Evolutionary conservation across 1,140 invertebrate genomes (phyloP).

Genomic region (Listronotus oregonensis): DNA sequence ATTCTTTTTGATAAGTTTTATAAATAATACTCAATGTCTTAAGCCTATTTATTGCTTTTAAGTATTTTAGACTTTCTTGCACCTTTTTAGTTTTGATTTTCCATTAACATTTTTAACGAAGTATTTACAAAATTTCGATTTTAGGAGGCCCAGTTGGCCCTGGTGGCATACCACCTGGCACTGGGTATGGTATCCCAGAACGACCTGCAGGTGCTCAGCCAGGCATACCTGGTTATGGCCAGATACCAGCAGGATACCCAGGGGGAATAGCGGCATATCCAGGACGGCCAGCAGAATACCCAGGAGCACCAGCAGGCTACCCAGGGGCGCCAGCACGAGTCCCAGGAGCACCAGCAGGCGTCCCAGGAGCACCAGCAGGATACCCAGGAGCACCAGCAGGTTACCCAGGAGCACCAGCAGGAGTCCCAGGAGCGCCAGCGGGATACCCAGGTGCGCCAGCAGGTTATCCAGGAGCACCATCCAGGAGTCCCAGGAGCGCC

Average conservation of each 20-base stretch:
- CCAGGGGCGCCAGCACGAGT: not conserved
- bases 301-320: not conserved
- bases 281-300: not conserved
- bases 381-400: not conserved
- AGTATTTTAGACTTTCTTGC: too few species aligned
- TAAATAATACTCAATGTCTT: too few species aligned
- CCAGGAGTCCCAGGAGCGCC: conserved; percentile 9
- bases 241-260: not conserved
- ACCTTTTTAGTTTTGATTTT: too few species aligned
- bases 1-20: too few species aligned
- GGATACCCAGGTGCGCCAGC: not conserved
- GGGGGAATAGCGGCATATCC: not conserved
- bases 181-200: too few species aligned
- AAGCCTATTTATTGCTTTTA: too few species aligned
- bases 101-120: too few species aligned
- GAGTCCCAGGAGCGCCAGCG: too few species aligned
- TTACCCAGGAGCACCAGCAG: too few species aligned
- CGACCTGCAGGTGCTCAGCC: not conserved
- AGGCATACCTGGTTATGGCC: conserved; percentile 3
- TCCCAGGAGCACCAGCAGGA: not conserved
- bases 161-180: too few species aligned
- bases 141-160: too few species aligned
- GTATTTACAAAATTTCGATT: too few species aligned
- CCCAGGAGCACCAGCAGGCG: conserved; percentile 3
- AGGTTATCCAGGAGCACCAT: conserved; percentile 1